phyloP scores from a whole-genome alignment of 1,140 invertebrate species.

The Asbolus verrucosus region DNA sequence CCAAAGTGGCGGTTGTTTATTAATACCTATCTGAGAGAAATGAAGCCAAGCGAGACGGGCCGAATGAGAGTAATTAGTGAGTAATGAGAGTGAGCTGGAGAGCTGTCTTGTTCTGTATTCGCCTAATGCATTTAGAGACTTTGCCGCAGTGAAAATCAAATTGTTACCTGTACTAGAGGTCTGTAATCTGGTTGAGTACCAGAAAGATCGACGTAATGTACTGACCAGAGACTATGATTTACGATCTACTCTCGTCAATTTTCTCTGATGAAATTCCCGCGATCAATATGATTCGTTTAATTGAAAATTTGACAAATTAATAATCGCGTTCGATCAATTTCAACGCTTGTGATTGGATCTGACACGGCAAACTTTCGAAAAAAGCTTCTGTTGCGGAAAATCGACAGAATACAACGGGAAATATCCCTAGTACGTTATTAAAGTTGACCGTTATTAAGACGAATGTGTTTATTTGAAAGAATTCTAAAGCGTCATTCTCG shows the following conservation, averaged over 20 bases:
- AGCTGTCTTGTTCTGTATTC: conserved; percentile 25
- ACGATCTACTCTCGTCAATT: conserved; percentile 12
- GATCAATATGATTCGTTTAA: conserved; percentile 4
- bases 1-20: conserved; percentile 35
- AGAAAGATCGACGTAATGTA: neutral
- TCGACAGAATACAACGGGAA: too few species aligned
- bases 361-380: too few species aligned
- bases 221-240: conserved; percentile 26
- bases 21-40: conserved; percentile 25
- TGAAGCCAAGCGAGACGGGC: conserved; percentile 21
- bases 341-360: too few species aligned
- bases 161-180: conserved; percentile 3
- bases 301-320: neutral
- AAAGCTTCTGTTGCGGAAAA: too few species aligned
- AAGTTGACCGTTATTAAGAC: neutral
- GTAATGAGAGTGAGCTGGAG: conserved; percentile 22
- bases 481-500: too few species aligned
- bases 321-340: too few species aligned
- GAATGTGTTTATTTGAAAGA: neutral
- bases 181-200: conserved; percentile 5
- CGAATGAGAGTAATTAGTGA: conserved; percentile 37
- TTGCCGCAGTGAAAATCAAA: neutral
- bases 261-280: conserved; percentile 4
- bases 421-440: too few species aligned
- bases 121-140: conserved; percentile 19